Base-by-base conservation (phyloP, 2,888 invertebrate genomes). In the Clitarchus hookeri region DNA sequence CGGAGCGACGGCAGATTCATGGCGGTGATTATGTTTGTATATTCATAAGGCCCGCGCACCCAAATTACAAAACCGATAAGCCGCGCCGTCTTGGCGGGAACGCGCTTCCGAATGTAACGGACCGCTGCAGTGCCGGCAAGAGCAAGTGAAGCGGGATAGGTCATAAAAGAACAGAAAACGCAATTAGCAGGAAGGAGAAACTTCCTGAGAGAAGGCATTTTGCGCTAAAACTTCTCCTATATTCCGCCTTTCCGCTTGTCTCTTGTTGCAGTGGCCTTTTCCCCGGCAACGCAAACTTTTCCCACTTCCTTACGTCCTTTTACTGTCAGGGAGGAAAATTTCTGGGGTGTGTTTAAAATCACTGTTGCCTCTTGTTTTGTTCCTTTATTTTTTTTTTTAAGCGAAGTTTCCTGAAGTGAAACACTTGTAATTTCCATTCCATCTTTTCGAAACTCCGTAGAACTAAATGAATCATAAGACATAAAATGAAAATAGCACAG, bases 1-100 rank as follows among this genome's bases (percentile, higher is more conserved):
- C 16, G 8, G 16, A 65, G 16, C 19, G 16, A 23, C 23, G 23
- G 65, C 13, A 23, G 8, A 65, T 65, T 65, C 16, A 65, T 6
- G n/a, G 16, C 48, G 65, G n/a, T 19, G 65, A 65, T 65, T 65
- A 65, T 65, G 16, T 65, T 65, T 65, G 65, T 65, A 65, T 65
- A 65, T 65, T 65, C 65, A 65, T 65, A 65, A 65, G 65, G 65
- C 65, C 65, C 65, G 65, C n/a, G 65, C 19, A 23, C 65, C 65
- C 65, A 65, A 65, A 65, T 65, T 65, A 65, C 65, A 65, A 65
- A 65, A 65, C 65, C 65, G 65, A 65, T 65, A 65, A 65, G 65
- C 65, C 8, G 19, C 23, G 65, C 65, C 65, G 13, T 8, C 65
- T n/a, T 19, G n/a, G n/a, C n/a, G 23, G 13, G 65, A 65, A 19